Evolutionary conservation across 2,113 vertebrate species (phyloP).

Genomic region (Eurystomus gularis): DNA sequence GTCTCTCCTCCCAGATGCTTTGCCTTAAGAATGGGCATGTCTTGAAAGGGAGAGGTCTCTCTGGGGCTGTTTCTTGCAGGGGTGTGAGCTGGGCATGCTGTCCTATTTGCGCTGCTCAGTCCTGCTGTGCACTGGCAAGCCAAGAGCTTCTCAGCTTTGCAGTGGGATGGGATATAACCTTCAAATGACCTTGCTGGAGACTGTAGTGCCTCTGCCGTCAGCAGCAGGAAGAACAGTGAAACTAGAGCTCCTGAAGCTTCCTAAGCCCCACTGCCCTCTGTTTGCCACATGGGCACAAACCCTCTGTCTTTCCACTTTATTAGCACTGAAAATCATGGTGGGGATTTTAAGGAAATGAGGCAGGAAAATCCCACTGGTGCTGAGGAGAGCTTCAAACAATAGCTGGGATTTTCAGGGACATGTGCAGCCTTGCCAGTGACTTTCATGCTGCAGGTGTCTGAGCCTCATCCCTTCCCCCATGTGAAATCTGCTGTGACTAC

Average conservation of each 20-base stretch:
- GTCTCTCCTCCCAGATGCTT: not conserved
- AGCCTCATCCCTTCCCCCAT: not conserved
- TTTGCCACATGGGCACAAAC: not conserved
- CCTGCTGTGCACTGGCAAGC: not conserved
- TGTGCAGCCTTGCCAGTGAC: not conserved
- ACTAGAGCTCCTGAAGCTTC: not conserved
- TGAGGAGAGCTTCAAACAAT: not conserved
- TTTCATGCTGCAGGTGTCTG: not conserved
- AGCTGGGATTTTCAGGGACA: not conserved
- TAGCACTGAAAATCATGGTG: not conserved
- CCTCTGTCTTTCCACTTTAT: not conserved
- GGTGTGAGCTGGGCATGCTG: not conserved
- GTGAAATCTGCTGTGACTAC: not conserved
- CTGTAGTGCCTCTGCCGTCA: not conserved
- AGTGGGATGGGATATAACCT: not conserved
- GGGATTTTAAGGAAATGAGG: not conserved
- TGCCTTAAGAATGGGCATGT: not conserved
- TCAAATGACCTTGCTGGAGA: not conserved
- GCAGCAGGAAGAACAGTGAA: not conserved
- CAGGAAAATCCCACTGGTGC: not conserved
- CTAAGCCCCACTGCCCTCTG: not conserved
- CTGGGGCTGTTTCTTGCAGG: not conserved
- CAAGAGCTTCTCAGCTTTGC: not conserved
- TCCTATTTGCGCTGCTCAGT: not conserved
- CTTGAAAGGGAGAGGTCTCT: not conserved